These are phyloP conservation scores for Piliocolobus tephrosceles DNA, from an alignment of 2,113 vertebrate species.

Conservation along the genomic window DNA sequence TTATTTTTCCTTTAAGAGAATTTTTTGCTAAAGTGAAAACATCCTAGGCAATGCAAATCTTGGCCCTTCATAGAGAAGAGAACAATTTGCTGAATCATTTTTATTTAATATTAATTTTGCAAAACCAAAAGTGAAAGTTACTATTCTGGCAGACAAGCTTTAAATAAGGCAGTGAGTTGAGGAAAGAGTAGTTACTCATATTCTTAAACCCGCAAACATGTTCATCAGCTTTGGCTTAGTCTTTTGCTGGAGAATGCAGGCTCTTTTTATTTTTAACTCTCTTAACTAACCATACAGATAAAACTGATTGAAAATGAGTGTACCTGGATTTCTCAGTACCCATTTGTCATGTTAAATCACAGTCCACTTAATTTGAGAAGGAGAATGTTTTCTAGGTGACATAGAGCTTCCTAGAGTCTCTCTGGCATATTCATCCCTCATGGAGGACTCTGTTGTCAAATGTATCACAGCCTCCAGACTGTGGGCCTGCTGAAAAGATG, in stretches of 20 bases:
- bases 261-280: neutral
- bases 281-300: neutral
- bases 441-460: neutral
- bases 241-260: neutral
- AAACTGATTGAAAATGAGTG: neutral
- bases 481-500: neutral
- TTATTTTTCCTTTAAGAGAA: neutral
- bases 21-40: slow-evolving; percentile 65
- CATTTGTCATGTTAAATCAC: slow-evolving; percentile 38
- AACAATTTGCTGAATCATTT: slow-evolving; percentile 63
- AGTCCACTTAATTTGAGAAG: neutral
- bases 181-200: neutral
- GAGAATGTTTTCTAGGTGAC: slow-evolving; percentile 35
- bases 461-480: neutral
- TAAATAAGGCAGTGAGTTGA: slow-evolving; percentile 31
- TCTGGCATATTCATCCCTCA: slow-evolving; percentile 13
- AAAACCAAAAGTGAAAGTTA: slow-evolving; percentile 51
- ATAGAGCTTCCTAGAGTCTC: neutral
- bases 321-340: neutral
- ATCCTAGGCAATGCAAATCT: neutral
- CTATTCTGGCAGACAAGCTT: slow-evolving; percentile 24
- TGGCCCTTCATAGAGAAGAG: neutral
- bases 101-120: slow-evolving; percentile 46
- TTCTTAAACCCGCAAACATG: neutral
- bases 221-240: neutral